phyloP scores from a whole-genome alignment of 2,797 vertebrate genomes.

The Periophthalmus magnuspinnatus region DNA sequence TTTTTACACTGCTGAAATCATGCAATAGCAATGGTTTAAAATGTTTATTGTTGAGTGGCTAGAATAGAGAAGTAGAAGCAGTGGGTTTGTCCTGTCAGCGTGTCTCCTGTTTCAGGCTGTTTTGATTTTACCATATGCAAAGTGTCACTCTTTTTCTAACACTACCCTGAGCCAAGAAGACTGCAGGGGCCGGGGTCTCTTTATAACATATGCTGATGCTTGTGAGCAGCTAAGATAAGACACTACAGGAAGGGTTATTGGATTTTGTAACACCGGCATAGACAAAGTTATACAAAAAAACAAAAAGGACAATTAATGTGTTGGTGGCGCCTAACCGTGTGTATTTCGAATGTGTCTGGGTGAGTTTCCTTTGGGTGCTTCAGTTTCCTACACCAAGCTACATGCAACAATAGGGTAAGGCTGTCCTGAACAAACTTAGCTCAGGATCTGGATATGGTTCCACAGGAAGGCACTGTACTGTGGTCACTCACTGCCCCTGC shows the following conservation, averaged over 20 bases:
- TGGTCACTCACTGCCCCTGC: too few relatives aligned
- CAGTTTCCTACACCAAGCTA: not conserved
- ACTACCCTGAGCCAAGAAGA: conserved; percentile 40
- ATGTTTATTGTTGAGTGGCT: conserved; percentile 20
- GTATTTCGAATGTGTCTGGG: not conserved
- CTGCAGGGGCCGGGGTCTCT: conserved; percentile 35
- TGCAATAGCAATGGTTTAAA: conserved; percentile 44
- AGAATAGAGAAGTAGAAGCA: conserved; percentile 26
- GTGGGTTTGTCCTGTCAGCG: conserved; percentile 36
- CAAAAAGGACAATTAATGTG: not conserved
- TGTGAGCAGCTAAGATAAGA: conserved; percentile 56
- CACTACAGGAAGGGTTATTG: conserved; percentile 21
- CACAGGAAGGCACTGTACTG: too few relatives aligned
- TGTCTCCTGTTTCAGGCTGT: conserved; percentile 56
- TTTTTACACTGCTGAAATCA: conserved; percentile 14
- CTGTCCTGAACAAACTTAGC: too few relatives aligned
- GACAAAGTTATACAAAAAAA: not conserved
- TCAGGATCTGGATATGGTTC: too few relatives aligned
- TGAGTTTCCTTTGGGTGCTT: not conserved
- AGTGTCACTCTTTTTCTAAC: conserved; percentile 45
- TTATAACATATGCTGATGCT: conserved; percentile 46
- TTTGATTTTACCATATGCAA: conserved; percentile 62
- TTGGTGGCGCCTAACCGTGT: not conserved
- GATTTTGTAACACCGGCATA: not conserved
- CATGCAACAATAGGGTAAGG: not conserved